Percentiles rank a stretch among this genome's conserved stretches.
These are phyloP conservation scores for Stylophora pistillata DNA, from an alignment of 64 coral and sea anemone species.

Conservation along the genomic window DNA sequence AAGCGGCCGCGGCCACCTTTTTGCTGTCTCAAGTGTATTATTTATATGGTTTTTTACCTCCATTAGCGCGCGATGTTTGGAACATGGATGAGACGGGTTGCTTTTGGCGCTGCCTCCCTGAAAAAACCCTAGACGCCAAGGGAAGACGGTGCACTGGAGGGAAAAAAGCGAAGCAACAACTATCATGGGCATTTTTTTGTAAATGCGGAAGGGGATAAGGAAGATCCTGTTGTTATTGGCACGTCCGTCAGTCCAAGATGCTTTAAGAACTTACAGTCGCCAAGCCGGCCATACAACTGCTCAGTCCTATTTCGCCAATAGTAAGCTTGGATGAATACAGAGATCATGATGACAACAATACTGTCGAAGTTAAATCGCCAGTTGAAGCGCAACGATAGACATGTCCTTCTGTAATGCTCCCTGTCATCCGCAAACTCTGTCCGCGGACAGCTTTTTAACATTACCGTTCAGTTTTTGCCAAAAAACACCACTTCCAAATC, in stretches of 20 bases:
- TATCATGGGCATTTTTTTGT: constrained; percentile 31
- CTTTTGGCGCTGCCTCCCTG: too few species aligned
- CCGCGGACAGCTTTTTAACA: neutral
- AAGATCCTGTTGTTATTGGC: constrained; percentile 27
- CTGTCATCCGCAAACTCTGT: constrained; percentile 23
- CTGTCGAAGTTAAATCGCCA: neutral
- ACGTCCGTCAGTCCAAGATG: neutral
- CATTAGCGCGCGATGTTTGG: too few species aligned
- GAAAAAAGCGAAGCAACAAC: constrained; percentile 4
- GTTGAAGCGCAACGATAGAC: neutral
- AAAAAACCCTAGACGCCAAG: constrained; percentile 36
- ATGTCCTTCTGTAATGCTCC: constrained; percentile 4
- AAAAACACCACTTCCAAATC: neutral
- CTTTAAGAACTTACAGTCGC: constrained; percentile 21
- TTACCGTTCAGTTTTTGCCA: neutral
- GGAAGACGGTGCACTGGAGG: constrained; percentile 35
- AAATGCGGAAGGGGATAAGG: constrained; percentile 27
- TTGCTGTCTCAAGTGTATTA: neutral
- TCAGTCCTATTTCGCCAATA: constrained; percentile 9
- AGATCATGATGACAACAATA: neutral
- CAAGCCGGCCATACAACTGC: constrained; percentile 13
- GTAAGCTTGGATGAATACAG: constrained; percentile 12
- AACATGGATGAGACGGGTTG: too few species aligned
- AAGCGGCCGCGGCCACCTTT: constrained; percentile 69
- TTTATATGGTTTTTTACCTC: too few species aligned